Percentiles rank a stretch among this genome's conserved stretches.
phyloP scores from a whole-genome alignment of 2,113 vertebrate species.

The Pandion haliaetus region DNA sequence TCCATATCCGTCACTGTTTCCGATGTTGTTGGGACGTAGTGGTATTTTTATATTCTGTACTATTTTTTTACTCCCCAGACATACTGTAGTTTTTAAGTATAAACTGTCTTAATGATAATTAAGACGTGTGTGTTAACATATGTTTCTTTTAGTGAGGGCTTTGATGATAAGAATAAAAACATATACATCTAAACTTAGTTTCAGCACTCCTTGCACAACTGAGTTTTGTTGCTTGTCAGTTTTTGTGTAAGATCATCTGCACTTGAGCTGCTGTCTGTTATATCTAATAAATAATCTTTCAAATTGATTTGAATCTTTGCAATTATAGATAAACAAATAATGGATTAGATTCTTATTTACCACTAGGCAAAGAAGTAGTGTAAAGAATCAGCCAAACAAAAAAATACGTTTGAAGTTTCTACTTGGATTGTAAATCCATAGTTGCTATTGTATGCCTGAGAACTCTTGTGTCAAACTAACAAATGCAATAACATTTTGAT shows the following conservation, averaged over 20 bases:
- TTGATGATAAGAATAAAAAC: not conserved
- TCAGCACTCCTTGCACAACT: not conserved
- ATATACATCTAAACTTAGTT: not conserved
- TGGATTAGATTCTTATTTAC: not conserved
- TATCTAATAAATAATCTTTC: not conserved
- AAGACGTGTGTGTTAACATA: not conserved
- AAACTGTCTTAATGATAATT: not conserved
- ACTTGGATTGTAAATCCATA: not conserved
- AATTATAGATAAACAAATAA: not conserved
- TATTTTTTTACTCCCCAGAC: not conserved
- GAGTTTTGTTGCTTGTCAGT: not conserved
- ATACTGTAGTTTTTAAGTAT: not conserved
- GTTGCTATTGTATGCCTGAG: not conserved
- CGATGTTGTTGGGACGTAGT: not conserved
- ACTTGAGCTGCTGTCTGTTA: not conserved
- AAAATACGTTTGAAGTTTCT: not conserved
- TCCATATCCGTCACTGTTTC: not conserved
- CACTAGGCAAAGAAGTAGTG: not conserved
- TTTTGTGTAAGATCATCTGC: not conserved
- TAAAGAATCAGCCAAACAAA: not conserved
- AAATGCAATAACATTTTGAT: not conserved
- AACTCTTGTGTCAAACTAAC: slow-evolving; percentile 17
- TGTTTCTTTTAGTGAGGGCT: not conserved
- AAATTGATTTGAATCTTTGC: not conserved
- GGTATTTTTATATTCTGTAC: not conserved